Evolutionary conservation across 1,140 invertebrate genomes (phyloP).

Genomic region (Aporrectodea caliginosa): DNA sequence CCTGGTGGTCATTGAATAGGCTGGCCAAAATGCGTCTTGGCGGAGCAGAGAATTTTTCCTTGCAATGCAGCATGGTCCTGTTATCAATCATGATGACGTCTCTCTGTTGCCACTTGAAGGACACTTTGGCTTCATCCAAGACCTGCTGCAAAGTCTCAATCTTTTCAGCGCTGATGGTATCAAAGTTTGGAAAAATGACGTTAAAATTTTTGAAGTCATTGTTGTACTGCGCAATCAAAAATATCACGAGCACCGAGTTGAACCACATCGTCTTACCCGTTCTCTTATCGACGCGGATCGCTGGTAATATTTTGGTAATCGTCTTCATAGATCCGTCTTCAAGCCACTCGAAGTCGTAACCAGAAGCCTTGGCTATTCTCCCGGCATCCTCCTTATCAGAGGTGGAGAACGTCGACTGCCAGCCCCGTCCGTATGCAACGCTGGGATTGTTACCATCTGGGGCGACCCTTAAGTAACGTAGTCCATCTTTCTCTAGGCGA

Average conservation of each 20-base stretch:
- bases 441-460: constrained; percentile 22
- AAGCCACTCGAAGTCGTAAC: not conserved
- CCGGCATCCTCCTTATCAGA: not conserved
- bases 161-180: not conserved
- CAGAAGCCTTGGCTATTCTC: not conserved
- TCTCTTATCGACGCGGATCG: not conserved
- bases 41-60: not conserved
- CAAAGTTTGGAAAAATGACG: not conserved
- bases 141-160: not conserved
- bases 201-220: not conserved
- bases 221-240: not conserved
- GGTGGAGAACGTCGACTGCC: not conserved
- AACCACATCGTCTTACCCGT: constrained; percentile 10
- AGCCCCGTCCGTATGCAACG: constrained; percentile 11
- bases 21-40: not conserved
- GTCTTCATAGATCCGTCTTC: not conserved
- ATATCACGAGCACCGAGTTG: not conserved
- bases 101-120: not conserved
- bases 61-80: not conserved
- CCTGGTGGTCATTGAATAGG: not conserved
- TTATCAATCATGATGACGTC: not conserved
- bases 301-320: not conserved
- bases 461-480: constrained; percentile 37
- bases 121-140: not conserved
- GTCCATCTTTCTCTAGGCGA: constrained; percentile 37